Conservation (phyloP, 2,797 vertebrate genomes). For the Acrocephalus scirpaceus region DNA sequence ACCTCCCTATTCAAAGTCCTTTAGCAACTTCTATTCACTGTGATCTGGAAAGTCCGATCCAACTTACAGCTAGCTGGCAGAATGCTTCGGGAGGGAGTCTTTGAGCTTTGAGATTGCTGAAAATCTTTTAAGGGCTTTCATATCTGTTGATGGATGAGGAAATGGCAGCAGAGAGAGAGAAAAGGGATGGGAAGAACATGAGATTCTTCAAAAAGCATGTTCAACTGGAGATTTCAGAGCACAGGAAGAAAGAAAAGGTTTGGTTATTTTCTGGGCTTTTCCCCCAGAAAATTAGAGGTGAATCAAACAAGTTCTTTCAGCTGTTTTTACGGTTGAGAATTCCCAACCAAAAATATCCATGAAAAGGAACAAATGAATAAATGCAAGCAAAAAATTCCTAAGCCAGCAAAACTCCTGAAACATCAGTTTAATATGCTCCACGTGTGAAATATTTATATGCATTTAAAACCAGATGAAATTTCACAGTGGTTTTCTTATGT, state of each 20-base stretch:
- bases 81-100: background rate
- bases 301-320: background rate
- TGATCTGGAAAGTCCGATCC: background rate
- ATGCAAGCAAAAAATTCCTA: background rate
- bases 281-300: background rate
- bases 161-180: background rate
- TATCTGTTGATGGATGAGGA: background rate
- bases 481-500: background rate
- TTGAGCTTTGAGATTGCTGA: background rate
- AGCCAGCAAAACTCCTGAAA: background rate
- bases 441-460: constrained; percentile 8
- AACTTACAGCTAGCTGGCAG: background rate
- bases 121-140: background rate
- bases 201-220: background rate
- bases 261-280: background rate
- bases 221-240: background rate
- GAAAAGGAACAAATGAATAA: background rate
- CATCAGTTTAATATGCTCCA: background rate
- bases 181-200: background rate
- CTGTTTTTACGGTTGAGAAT: background rate
- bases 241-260: background rate
- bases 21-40: background rate
- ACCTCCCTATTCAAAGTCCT: background rate
- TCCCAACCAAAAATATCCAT: background rate
- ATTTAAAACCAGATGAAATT: constrained; percentile 1